Evolutionary conservation across 2,113 vertebrate species (phyloP), one percentile per base, ranked within the genome.

Genomic region (Haliaeetus leucogaster): DNA sequence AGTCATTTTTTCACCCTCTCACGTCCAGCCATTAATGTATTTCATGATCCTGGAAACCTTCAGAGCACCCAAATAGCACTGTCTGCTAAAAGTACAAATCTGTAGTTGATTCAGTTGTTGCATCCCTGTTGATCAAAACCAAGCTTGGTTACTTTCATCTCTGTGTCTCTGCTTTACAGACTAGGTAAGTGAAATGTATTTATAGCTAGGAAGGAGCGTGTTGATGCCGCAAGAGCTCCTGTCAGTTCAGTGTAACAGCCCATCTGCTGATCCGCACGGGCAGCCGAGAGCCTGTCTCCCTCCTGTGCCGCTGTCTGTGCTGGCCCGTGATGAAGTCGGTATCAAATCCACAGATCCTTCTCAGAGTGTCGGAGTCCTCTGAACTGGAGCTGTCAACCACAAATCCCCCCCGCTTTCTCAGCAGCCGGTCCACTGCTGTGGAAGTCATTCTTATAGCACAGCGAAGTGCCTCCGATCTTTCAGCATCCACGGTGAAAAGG

Each of bases 251-350:
- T 3, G 19, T n/a, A 40, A 59, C 53, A 16, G 61, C 16, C 45
- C 34, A 53, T 36, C 13, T 74, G 76, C 45, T 27, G 68, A 61
- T 66, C 53, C 1, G 3, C 40, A 9, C 0, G 8, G 61, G 55
- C 47, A 38, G 25, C 62, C 29, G 48, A 63, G 40, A 48, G 26
- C 30, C 40, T 0, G 0, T 36, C 32, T 56, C 12, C 19, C 16
- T 48, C 1, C 0, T 1, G 0, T 68, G 29, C n/a, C 1, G 3
- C 16, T 10, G 14, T 59, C 25, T 84, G 59, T 6, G 5, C 56
- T 61, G 36, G 16, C 29, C 59, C 2, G 0, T 27, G 26, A 9
- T 38, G 19, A 55, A 50, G 26, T 10, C 13, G 3, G 10, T 47
- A 16, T 58, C 7, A 20, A 86, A 86, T 52, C 56, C 29, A 19